These are phyloP conservation scores for Copsychus sechellarum DNA, from an alignment of 2,113 vertebrate genomes.

Conservation along the genomic window DNA sequence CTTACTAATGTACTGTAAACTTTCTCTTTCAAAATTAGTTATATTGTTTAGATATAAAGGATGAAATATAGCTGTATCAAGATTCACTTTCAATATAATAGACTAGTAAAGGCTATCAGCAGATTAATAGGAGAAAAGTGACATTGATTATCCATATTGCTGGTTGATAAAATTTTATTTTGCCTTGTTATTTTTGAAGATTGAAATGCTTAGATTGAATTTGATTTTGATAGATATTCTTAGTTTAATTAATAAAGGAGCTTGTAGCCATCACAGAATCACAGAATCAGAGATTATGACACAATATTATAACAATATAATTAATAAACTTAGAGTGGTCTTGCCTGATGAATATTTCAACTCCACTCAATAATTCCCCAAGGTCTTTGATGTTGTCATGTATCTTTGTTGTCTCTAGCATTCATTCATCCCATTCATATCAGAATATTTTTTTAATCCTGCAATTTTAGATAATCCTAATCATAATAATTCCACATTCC, in stretches of 20 bases:
- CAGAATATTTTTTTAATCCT: neutral
- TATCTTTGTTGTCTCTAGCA: neutral
- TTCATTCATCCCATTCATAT: neutral
- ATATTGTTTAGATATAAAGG: neutral
- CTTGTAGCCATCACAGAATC: neutral
- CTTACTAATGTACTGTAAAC: neutral
- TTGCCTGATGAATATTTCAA: neutral
- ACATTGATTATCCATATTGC: neutral
- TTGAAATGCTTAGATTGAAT: neutral
- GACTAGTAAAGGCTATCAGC: neutral
- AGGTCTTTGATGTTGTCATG: neutral
- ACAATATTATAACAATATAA: neutral
- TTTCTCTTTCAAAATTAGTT: neutral
- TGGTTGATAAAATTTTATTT: neutral
- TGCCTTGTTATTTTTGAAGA: neutral
- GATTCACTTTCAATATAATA: neutral
- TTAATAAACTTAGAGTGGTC: neutral
- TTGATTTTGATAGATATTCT: neutral
- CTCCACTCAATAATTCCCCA: neutral
- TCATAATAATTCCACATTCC: neutral
- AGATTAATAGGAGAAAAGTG: neutral
- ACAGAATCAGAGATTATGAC: neutral
- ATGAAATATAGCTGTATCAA: neutral
- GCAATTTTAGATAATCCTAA: neutral
- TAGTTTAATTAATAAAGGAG: neutral